Evolutionary conservation across 2,797 vertebrate genomes (phyloP), one percentile per base, ranked within the genome.

Genomic region (Sebastes iracundus): DNA sequence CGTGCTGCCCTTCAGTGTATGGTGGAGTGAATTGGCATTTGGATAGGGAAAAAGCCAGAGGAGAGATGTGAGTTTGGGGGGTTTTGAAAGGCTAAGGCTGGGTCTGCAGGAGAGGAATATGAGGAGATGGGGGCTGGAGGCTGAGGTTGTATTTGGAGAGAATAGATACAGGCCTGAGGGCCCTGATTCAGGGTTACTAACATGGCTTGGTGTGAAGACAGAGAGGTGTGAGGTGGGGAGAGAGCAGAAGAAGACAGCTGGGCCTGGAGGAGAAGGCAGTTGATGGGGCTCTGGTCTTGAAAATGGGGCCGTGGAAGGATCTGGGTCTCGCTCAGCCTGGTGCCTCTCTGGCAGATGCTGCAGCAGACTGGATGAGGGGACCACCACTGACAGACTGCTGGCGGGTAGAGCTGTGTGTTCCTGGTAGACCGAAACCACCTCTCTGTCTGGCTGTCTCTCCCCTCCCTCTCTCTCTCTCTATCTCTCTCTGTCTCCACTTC

Each of bases 261-360:
- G 88, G 89, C 91, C 92, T 81, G 73, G 81, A 90, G 91, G 86
- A 91, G 82, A 85, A 87, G 83, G 58, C 75, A 75, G 73, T 75
- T 88, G 91, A 87, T 80, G 83, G 79, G 87, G 86, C 86, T 87
- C 63, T 73, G 91, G 91, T 87, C 64, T 86, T 75, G 84, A 88
- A 46, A 85, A 86, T 77, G 85, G 69, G 87, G 85, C 85, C 46
- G 79, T 70, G 86, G 83, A 85, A 83, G 85, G 85, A 90, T 88
- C 72, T 92, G 85, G 89, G 90, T 92, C 87, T 88, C 20, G 81
- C 92, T 86, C 90, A 92, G 90, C 88, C 91, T 91, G 92, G 5
- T 88, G 94, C 94, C 93, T 93, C 82, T 62, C 92, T 83, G 93
- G 96, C 97, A 97, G 97, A 97, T 97, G 97, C 97, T 96, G 96